Conservation (phyloP, 2,888 invertebrate species). For the Leucania comma region DNA sequence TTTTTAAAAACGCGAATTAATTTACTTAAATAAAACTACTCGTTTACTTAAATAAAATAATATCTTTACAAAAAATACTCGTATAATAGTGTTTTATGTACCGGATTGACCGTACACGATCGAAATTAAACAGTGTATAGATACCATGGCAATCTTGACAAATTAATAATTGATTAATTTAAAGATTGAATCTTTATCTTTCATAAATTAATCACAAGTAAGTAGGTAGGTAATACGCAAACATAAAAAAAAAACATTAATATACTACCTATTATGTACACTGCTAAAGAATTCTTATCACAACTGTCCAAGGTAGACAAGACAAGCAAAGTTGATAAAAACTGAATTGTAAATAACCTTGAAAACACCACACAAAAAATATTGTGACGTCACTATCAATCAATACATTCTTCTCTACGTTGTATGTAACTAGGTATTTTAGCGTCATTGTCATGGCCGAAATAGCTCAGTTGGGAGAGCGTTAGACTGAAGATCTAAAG, state of each 20-base stretch:
- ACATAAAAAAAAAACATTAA: slow-evolving; percentile 3
- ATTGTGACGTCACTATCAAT: background rate
- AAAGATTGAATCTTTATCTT: background rate
- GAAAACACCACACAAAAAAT: background rate
- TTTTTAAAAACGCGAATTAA: too few species aligned
- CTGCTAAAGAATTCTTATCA: slow-evolving; percentile 28
- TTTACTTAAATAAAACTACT: too few species aligned
- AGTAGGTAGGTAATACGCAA: background rate
- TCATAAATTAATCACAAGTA: slow-evolving; percentile 21
- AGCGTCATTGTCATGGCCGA: slow-evolving; percentile 58
- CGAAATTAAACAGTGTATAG: too few species aligned
- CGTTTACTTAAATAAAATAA: too few species aligned
- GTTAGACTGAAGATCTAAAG: slow-evolving; percentile 87
- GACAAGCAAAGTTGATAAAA: slow-evolving; percentile 15
- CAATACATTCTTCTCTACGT: too few species aligned
- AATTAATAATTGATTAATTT: slow-evolving; percentile 11
- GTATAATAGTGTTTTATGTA: too few species aligned
- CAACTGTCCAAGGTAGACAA: slow-evolving; percentile 14
- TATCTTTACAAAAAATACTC: too few species aligned
- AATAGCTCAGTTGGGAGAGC: slow-evolving; percentile 88
- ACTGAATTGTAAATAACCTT: slow-evolving; percentile 22
- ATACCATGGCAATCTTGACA: background rate
- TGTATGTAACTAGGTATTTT: background rate
- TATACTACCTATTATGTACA: background rate
- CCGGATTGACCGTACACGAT: too few species aligned